Conservation (phyloP, 2,888 invertebrate genomes). For the Oscheius sp. region DNA sequence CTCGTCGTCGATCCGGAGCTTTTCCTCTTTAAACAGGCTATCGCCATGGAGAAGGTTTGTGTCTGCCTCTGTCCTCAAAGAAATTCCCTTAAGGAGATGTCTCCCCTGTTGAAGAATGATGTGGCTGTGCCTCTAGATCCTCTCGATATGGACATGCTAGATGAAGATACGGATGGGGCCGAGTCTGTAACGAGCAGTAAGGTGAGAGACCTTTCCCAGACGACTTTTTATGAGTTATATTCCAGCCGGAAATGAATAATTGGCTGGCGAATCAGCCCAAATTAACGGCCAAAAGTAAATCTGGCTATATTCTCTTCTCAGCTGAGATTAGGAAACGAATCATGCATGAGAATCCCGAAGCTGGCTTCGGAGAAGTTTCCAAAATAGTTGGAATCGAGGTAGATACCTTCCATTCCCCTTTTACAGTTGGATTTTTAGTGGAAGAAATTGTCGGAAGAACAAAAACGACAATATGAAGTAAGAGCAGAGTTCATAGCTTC, state of each 20-base stretch:
- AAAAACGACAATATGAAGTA: conserved; percentile 94
- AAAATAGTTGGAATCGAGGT: conserved; percentile 80
- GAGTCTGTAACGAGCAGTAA: conserved; percentile 58
- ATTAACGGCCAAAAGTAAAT: conserved; percentile 72
- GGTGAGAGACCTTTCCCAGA: no score
- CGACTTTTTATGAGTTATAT: neutral
- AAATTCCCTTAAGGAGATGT: conserved; percentile 75
- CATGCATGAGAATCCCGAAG: conserved; percentile 90
- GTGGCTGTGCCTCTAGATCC: conserved; percentile 55
- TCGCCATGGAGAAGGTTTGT: conserved; percentile 72
- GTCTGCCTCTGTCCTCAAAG: no score
- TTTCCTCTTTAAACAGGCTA: conserved; percentile 80
- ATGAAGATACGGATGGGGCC: conserved; percentile 51
- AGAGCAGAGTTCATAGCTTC: conserved; percentile 84
- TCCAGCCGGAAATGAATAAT: conserved; percentile 25
- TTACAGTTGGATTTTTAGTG: conserved; percentile 77
- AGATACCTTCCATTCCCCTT: no score
- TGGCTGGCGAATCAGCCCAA: conserved; percentile 67
- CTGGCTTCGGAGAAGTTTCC: conserved; percentile 87
- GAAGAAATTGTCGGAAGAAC: conserved; percentile 86
- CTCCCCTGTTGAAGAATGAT: conserved; percentile 72
- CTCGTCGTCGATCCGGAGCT: conserved; percentile 90
- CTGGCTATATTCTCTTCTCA: conserved; percentile 96
- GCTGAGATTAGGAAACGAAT: conserved; percentile 92
- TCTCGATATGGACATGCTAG: conserved; percentile 60